Conservation (phyloP, 2,888 invertebrate species). For the Diabrotica balteata region DNA sequence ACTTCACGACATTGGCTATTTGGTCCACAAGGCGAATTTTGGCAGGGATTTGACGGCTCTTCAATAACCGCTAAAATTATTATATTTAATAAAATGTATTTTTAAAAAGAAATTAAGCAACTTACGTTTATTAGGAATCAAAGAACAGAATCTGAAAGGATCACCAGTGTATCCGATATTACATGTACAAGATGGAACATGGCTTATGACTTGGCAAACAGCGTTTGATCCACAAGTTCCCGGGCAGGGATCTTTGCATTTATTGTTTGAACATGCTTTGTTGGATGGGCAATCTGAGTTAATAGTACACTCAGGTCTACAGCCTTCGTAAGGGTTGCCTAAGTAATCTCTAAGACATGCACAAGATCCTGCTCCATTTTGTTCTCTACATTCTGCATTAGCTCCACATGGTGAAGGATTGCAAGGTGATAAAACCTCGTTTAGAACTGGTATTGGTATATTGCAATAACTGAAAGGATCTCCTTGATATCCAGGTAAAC, state of each 20-base stretch:
- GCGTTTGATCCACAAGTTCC: constrained; percentile 75
- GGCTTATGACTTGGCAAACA: constrained; percentile 62
- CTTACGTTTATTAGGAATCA: constrained; percentile 43
- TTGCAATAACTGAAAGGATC: constrained; percentile 66
- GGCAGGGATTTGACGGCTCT: constrained; percentile 62
- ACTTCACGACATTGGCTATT: constrained; percentile 80
- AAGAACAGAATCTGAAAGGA: constrained; percentile 47
- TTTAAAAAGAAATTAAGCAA: not conserved
- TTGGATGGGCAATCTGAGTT: constrained; percentile 72
- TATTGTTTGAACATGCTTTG: constrained; percentile 70
- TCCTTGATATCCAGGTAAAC: constrained; percentile 69
- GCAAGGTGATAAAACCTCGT: constrained; percentile 62
- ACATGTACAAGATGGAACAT: constrained; percentile 69
- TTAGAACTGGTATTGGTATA: constrained; percentile 51
- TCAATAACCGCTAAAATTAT: constrained; percentile 32
- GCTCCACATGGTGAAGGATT: constrained; percentile 72
- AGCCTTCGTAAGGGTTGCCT: constrained; percentile 71
- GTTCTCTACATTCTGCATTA: constrained; percentile 71
- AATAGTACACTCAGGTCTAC: constrained; percentile 72
- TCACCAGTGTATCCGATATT: constrained; percentile 73
- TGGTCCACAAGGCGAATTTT: constrained; percentile 78
- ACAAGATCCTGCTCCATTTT: constrained; percentile 72
- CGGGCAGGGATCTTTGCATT: constrained; percentile 73
- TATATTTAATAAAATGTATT: not conserved
- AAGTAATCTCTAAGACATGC: constrained; percentile 63